Base-by-base conservation (phyloP, 2,113 vertebrate species). In the Platysteira castanea region DNA sequence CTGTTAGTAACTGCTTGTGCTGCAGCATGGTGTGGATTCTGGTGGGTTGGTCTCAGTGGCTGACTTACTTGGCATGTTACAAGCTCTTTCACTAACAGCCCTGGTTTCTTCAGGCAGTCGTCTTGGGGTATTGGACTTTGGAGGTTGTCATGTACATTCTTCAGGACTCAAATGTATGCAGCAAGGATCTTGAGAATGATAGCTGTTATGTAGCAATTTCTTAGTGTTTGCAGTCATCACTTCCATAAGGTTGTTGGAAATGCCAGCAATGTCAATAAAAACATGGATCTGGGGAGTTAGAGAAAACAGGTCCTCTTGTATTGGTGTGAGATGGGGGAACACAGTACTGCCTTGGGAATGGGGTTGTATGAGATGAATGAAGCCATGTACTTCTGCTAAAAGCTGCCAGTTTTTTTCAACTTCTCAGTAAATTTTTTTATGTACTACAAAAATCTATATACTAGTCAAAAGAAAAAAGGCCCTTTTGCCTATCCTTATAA, bases 131-230 rank as follows among this genome's bases (percentile, higher is more conserved):
- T 10, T 31, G 56, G 35, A 26, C 26, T 44, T 7, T 71, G 37
- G 46, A 35, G 13, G 13, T 15, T 49, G 16, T 30, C 7, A 15
- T 1, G 1, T 54, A 2, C 1, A 0, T 73, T 39, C 24, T 80
- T 73, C 18, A 49, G 69, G 42, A 47, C 46, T 82, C 11, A 53
- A 11, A 9, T 44, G 13, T 59, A 23, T 6, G 37, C 9, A 2
- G 15, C 8, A 46, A 42, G n/a, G 27, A 26, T 87, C 11, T 74
- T 65, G 50, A 44, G 18, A 80, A 44, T 52, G 9, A 1, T 44
- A 79, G 46, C 30, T 67, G 19, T 28, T 50, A 41, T 6, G 6
- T 60, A 56, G 33, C 22, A 4, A 4, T 39, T 59, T 61, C 8
- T 30, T 37, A 19, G 9, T 74, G 19, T 69, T 83, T 49, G 19